Base-by-base conservation (phyloP, 2,113 vertebrate genomes). In the Chionomys nivalis region DNA sequence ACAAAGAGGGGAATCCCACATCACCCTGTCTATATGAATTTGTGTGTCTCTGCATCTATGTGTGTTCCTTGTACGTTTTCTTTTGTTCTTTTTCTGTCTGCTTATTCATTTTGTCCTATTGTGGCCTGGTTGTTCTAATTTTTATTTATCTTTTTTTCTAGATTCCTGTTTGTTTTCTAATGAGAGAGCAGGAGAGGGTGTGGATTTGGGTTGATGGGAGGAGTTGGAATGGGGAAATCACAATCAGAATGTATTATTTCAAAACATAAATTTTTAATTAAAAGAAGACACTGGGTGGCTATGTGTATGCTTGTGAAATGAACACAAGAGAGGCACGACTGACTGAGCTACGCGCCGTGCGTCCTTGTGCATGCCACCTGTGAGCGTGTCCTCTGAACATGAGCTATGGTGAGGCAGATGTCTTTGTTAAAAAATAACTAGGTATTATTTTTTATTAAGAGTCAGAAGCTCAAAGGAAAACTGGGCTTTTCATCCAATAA, bases 401-500 rank as follows among this genome's bases (percentile, higher is more conserved):
- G 1, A 33, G 23, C 39, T 75, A 94, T 76, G 28, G 65, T 75
- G 72, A 92, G 39, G 72, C 33, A 92, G 52, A 76, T 1, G 9
- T 16, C 61, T 92, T 90, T 52, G 78, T 87, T 94, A 88, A 90
- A 90, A 92, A 92, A 93, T n/a, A 89, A 83, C 63, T 96, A 91
- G 39, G 49, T 55, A 78, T 88, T 72, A 92, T 36, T 97, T 92
- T 91, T 97, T 94, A 87, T 95, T 89, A 86, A 87, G 68, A 83
- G 55, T 28, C 83, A 13, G 28, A 93, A 82, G 39, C 55, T 87
- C 47, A 68, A 66, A 82, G 75, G 66, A 88, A 95, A 95, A 87
- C 36, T n/a, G 42, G 58, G 55, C 8, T 96, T 95, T 95, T 81
- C 42, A 24, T 83, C 82, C 61, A 77, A 3, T 55, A 26, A n/a